These are phyloP conservation scores for Darevskia mixta DNA, from an alignment of 2,797 vertebrate genomes.

Conservation along the genomic window DNA sequence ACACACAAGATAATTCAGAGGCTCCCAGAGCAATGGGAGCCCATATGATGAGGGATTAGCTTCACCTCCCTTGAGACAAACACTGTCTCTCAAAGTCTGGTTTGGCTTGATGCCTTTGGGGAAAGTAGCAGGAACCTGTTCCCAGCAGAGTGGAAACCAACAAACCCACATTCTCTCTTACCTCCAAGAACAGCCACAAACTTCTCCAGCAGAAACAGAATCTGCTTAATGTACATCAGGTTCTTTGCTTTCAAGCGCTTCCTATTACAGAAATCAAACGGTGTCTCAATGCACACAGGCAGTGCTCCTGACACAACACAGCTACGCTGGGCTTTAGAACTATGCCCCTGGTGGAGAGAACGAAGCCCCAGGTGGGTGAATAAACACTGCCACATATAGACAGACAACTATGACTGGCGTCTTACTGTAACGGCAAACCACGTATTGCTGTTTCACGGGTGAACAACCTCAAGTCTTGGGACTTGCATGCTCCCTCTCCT, in stretches of 20 bases:
- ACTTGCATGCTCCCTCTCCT: neutral
- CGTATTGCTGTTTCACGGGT: neutral
- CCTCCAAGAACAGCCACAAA: constrained; percentile 90
- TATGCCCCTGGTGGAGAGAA: too few relatives aligned
- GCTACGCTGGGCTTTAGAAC: neutral
- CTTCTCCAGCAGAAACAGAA: constrained; percentile 90
- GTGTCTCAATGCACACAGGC: neutral
- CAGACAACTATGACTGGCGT: neutral
- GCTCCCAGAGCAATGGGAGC: neutral
- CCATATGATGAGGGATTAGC: neutral
- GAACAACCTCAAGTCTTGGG: neutral
- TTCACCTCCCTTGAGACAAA: neutral
- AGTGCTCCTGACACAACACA: neutral
- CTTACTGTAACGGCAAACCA: neutral
- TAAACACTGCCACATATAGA: neutral
- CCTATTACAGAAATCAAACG: constrained; percentile 70
- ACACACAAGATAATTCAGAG: neutral
- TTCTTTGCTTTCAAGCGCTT: constrained; percentile 95
- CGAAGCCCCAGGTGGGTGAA: too few relatives aligned
- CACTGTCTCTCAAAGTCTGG: too few relatives aligned
- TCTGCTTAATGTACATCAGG: constrained; percentile 98
- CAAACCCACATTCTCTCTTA: constrained; percentile 62
- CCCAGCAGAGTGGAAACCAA: neutral
- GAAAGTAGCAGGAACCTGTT: neutral
- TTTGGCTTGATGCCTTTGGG: neutral